Evolutionary conservation across 2,113 vertebrate genomes (phyloP).

Genomic region (Echinops telfairi): DNA sequence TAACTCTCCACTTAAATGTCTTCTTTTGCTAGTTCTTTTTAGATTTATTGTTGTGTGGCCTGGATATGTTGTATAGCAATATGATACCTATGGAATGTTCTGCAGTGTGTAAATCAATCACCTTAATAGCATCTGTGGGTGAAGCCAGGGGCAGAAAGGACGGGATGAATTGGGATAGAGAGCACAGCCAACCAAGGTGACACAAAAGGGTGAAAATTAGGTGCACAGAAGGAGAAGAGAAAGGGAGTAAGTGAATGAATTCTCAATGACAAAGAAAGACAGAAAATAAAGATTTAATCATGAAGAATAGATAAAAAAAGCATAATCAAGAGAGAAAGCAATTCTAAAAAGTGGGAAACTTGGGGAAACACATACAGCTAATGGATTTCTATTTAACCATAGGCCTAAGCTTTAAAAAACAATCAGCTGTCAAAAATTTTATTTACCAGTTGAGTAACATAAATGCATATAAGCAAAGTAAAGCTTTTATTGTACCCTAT

Average conservation of each 20-base stretch:
- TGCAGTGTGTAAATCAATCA: slow-evolving; percentile 82
- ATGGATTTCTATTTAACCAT: background rate
- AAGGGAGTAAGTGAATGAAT: background rate
- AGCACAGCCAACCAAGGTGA: slow-evolving; percentile 35
- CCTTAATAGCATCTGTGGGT: slow-evolving; percentile 80
- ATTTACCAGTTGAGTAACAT: background rate
- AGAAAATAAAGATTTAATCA: slow-evolving; percentile 27
- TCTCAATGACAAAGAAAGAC: background rate
- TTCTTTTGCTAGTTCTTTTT: slow-evolving; percentile 84
- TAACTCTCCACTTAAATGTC: slow-evolving; percentile 82
- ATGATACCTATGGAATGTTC: slow-evolving; percentile 82
- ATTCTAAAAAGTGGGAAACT: slow-evolving; percentile 21
- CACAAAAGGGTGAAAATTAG: slow-evolving; percentile 35
- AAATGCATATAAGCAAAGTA: background rate
- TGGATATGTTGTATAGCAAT: slow-evolving; percentile 81
- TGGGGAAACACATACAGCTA: slow-evolving; percentile 38
- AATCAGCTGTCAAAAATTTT: background rate
- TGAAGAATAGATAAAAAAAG: slow-evolving; percentile 20
- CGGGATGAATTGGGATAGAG: slow-evolving; percentile 68
- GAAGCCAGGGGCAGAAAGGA: slow-evolving; percentile 81
- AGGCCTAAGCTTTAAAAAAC: background rate
- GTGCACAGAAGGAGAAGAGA: background rate
- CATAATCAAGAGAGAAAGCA: slow-evolving; percentile 40
- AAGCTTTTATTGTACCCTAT: background rate
- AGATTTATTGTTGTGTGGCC: slow-evolving; percentile 83